phyloP scores from a whole-genome alignment of 1,140 invertebrate genomes.

The Nilaparvata lugens region DNA sequence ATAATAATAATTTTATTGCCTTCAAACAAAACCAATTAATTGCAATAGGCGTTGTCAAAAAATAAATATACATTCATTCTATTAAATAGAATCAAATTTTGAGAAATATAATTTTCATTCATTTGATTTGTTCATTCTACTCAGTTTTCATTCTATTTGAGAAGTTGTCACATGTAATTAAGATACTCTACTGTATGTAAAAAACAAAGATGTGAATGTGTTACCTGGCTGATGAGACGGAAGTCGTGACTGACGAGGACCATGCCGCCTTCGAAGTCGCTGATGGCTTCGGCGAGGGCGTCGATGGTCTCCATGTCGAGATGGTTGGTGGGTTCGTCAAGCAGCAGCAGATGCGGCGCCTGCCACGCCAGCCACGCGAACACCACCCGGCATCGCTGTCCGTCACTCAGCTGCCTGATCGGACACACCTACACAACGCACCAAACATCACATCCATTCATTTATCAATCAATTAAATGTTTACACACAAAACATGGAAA shows the following conservation, averaged over 20 bases:
- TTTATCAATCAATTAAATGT: no score
- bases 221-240: slow-evolving; percentile 93
- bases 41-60: no score
- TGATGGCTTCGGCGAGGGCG: slow-evolving; percentile 93
- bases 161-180: neutral
- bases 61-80: no score
- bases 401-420: slow-evolving; percentile 95
- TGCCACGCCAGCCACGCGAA: slow-evolving; percentile 97
- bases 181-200: no score
- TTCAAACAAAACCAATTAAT: no score
- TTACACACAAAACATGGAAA: no score
- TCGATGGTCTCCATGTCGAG: slow-evolving; percentile 99
- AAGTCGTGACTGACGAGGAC: slow-evolving; percentile 97
- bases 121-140: neutral
- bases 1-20: no score
- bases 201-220: neutral
- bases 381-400: slow-evolving; percentile 95
- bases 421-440: slow-evolving; percentile 85
- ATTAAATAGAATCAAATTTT: no score
- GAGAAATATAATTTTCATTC: no score
- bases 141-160: neutral
- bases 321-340: slow-evolving; percentile 99
- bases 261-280: slow-evolving; percentile 96
- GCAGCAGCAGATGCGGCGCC: slow-evolving; percentile 82
- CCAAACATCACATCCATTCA: neutral